A percentile compares a stretch with the other conserved stretches of the same genome.
Evolutionary conservation across 2,113 vertebrate genomes (phyloP).

Genomic region (Ctenodactylus gundi): DNA sequence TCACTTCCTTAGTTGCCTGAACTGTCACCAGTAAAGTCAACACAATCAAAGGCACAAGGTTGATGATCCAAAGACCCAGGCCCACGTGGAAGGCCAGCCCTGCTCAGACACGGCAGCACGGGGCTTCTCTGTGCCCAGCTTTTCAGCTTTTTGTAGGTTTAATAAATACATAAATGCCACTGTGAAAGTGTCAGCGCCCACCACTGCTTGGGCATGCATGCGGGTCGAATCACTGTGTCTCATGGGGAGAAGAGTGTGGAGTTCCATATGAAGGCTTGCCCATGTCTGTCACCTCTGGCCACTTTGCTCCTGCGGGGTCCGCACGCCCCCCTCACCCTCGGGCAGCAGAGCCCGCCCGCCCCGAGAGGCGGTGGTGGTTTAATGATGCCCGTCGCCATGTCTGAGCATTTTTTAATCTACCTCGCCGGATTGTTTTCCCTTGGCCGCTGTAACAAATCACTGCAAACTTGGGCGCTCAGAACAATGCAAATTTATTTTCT

Average conservation of each 20-base stretch:
- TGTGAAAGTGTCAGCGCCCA: neutral
- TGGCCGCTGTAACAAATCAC: neutral
- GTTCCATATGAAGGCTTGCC: neutral
- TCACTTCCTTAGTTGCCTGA: neutral
- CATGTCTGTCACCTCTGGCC: too few relatives aligned
- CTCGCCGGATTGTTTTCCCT: fast-evolving
- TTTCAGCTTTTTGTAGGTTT: neutral
- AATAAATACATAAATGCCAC: neutral
- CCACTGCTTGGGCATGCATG: neutral
- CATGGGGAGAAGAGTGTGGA: neutral
- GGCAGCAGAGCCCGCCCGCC: too few relatives aligned
- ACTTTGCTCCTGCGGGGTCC: too few relatives aligned
- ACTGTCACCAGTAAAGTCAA: too few relatives aligned
- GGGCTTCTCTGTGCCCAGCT: fast-evolving
- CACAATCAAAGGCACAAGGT: neutral
- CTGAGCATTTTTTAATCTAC: fast-evolving
- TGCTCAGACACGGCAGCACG: neutral
- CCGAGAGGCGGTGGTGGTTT: too few relatives aligned
- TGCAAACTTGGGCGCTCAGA: neutral
- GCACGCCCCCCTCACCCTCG: neutral
- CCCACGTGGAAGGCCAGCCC: fast-evolving
- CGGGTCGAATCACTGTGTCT: neutral
- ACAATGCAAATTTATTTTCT: neutral
- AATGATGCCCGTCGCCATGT: fast-evolving
- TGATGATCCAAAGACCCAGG: neutral